These are phyloP conservation scores for Ammospiza maritima DNA, from an alignment of 2,797 vertebrate species.

Conservation along the genomic window DNA sequence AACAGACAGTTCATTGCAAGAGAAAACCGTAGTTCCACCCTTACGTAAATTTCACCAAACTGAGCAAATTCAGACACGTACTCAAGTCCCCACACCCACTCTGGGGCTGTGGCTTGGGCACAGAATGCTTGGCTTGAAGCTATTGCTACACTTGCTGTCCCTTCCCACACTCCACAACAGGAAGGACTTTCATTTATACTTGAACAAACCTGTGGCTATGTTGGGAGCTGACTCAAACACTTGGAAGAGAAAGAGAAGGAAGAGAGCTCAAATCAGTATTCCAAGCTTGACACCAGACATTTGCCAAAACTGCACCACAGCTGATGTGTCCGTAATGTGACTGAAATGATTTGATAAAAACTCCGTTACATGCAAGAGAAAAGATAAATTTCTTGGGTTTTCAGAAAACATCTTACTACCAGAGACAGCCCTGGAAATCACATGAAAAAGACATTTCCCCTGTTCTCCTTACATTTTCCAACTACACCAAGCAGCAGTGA, in stretches of 20 bases:
- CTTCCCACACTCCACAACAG: neutral
- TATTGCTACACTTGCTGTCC: neutral
- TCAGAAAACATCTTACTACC: neutral
- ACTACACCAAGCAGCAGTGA: neutral
- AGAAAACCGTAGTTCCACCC: neutral
- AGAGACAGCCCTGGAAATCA: neutral
- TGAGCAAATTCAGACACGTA: neutral
- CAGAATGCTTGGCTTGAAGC: neutral
- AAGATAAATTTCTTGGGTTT: neutral
- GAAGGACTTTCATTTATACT: neutral
- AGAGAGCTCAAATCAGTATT: neutral
- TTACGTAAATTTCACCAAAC: neutral
- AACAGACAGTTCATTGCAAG: neutral
- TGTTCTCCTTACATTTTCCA: neutral
- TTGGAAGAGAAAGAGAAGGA: neutral
- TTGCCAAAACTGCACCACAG: neutral
- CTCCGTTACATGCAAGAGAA: neutral
- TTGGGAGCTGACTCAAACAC: neutral
- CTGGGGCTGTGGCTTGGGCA: neutral
- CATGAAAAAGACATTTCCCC: neutral
- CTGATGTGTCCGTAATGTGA: neutral
- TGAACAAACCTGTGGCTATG: neutral
- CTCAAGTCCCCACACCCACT: fast-evolving
- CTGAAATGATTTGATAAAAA: neutral
- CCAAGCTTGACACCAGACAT: neutral